A percentile compares a stretch with the other conserved stretches of the same genome.
phyloP scores from a whole-genome alignment of 2,113 vertebrate species.

The Phaetusa simplex region DNA sequence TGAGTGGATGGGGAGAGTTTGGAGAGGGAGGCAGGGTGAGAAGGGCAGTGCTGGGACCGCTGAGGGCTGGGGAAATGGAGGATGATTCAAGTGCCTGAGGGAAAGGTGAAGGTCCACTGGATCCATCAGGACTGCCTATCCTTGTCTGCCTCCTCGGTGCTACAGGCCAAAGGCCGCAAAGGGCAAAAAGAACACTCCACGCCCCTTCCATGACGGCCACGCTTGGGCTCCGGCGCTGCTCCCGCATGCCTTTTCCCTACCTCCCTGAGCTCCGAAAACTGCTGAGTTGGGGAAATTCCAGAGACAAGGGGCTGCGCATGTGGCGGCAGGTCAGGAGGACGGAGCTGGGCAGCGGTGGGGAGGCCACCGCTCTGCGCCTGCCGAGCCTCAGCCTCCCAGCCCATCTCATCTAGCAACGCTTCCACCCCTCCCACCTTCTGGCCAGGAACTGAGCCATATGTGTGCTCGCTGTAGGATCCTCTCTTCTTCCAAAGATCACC shows the following conservation, averaged over 20 bases:
- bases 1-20: neutral
- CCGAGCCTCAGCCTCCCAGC: neutral
- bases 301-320: neutral
- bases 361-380: neutral
- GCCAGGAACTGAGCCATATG: constrained; percentile 53
- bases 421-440: constrained; percentile 39
- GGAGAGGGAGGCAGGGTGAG: neutral
- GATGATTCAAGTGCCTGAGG: neutral
- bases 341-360: neutral
- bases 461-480: constrained; percentile 29
- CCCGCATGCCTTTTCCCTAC: neutral
- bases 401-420: neutral
- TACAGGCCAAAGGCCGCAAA: neutral
- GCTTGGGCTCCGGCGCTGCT: neutral
- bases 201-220: rapidly evolving
- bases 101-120: neutral
- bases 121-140: neutral
- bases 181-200: neutral
- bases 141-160: neutral
- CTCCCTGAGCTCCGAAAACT: neutral
- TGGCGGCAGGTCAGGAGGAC: neutral
- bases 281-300: neutral
- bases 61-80: neutral
- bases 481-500: constrained; percentile 25
- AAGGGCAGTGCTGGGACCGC: neutral